Evolutionary conservation across 2,888 invertebrate species (phyloP).

Genomic region (Epinotia brunnichana): DNA sequence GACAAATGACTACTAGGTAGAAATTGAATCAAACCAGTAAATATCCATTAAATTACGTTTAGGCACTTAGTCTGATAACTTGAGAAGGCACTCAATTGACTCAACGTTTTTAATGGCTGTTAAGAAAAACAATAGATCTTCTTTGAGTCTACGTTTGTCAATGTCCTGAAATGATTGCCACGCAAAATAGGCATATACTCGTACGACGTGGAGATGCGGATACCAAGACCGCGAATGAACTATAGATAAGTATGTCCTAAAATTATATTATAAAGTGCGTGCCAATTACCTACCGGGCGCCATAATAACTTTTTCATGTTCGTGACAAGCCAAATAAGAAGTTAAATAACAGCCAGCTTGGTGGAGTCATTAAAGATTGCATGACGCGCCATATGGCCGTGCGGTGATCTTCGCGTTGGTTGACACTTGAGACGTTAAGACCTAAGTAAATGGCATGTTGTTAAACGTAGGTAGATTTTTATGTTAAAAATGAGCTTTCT

Average conservation of each 20-base stretch:
- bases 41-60: constrained; percentile 1
- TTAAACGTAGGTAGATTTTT: constrained; percentile 17
- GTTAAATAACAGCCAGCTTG: constrained; percentile 53
- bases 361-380: constrained; percentile 54
- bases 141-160: neutral
- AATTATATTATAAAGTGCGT: neutral
- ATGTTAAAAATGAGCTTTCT: constrained; percentile 11
- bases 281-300: neutral
- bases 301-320: constrained; percentile 49
- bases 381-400: constrained; percentile 58
- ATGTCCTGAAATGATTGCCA: too few species aligned
- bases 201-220: too few species aligned
- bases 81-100: neutral
- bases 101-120: neutral
- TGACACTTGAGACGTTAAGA: constrained; percentile 15
- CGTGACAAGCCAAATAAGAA: constrained; percentile 48
- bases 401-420: constrained; percentile 46
- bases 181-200: too few species aligned
- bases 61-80: neutral
- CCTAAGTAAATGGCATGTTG: constrained; percentile 13
- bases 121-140: neutral
- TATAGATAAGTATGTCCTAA: too few species aligned
- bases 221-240: too few species aligned
- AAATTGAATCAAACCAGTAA: constrained; percentile 2
- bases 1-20: neutral